Base-by-base conservation (phyloP, 2,113 vertebrate species). In the Urocitellus parryii region DNA sequence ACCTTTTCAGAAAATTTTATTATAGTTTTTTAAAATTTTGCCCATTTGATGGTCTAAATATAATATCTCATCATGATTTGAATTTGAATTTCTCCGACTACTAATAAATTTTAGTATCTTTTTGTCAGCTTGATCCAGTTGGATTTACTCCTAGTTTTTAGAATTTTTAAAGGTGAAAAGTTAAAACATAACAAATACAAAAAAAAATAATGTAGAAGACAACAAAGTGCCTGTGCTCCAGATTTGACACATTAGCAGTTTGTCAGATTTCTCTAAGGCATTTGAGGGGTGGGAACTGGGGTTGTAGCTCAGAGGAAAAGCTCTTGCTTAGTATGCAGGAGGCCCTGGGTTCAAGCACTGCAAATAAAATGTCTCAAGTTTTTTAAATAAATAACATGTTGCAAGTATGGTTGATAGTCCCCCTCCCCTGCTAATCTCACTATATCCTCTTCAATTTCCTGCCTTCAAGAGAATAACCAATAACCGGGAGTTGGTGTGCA, bases 51-150 rank as follows among this genome's bases (percentile, higher is more conserved):
- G 9, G 6, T 51, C 32, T 85, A 79, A 74, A 85, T n/a, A 39
- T 24, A 80, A 68, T 68, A 92, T 92, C 3, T 95, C 17, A 88
- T 88, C 45, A 73, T 80, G 68, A 81, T 79, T 85, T 80, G 24
- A 89, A n/a, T 85, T 85, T 80, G 4, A 73, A 79, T 85, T 94
- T 91, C 32, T 32, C 78, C 63, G 29, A 42, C 34, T 73, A 67
- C 25, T 29, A 51, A 32, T 18, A 2, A 80, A 92, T 85, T 79
- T 73, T 67, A 65, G 48, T 25, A 18, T 80, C 18, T 63, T 95
- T 79, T 85, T 37, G 73, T 48, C 34, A 1, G n/a, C n/a, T 79
- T 88, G 27, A 11, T 45, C 17, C 56, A 92, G 80, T 85, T 92
- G 12, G 4, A 84, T 88, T 73, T 84, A 79, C 16, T 27, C 22